These are phyloP conservation scores for Physocephala rufipes DNA, from an alignment of 2,888 invertebrate species.

Conservation along the genomic window DNA sequence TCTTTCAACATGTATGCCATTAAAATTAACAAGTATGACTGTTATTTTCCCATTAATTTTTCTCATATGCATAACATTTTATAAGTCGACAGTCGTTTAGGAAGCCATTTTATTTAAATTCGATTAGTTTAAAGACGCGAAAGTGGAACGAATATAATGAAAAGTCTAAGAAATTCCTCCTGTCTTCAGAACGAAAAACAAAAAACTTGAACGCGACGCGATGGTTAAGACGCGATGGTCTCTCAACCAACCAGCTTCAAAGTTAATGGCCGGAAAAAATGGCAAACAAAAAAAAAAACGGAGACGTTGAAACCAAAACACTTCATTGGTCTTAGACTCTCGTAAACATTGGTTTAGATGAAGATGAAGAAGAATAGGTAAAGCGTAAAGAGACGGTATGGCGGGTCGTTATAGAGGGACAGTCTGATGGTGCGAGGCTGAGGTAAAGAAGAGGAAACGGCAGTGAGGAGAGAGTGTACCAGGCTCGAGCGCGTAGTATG, in stretches of 20 bases:
- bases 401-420: no score
- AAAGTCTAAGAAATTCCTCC: constrained; percentile 13
- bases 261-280: constrained; percentile 19
- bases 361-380: neutral
- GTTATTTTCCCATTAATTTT: neutral
- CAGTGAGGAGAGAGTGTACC: neutral
- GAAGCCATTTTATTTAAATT: constrained; percentile 21
- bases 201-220: no score
- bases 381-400: neutral
- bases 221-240: neutral
- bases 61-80: neutral
- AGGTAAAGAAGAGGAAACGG: neutral
- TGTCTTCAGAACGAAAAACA: neutral
- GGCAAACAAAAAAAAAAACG: no score
- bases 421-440: no score
- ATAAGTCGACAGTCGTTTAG: neutral
- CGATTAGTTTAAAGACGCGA: constrained; percentile 18
- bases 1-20: no score
- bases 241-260: constrained; percentile 4
- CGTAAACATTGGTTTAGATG: neutral
- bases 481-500: neutral
- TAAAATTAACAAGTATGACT: no score
- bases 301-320: neutral
- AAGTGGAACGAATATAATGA: constrained; percentile 22
- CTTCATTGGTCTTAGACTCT: constrained; percentile 3